These are phyloP conservation scores for Podocnemis expansa DNA, from an alignment of 2,113 vertebrate species.

Conservation along the genomic window DNA sequence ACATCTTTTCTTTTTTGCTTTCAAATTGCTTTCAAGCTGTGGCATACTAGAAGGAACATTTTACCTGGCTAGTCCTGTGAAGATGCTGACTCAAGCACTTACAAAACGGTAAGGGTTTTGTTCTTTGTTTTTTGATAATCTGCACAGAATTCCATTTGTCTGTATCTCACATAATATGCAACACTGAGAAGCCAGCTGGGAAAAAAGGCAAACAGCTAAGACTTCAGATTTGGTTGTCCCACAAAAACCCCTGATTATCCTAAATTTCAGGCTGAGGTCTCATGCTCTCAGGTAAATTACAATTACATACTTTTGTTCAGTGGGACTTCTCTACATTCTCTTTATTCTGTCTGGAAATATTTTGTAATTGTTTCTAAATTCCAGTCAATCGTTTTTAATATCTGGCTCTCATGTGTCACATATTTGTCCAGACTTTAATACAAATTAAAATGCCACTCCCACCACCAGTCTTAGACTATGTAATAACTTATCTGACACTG, in stretches of 20 bases:
- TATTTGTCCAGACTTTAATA: constrained; percentile 54
- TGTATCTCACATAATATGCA: background rate
- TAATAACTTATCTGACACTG: constrained; percentile 39
- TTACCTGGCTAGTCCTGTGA: background rate
- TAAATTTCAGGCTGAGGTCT: constrained; percentile 23
- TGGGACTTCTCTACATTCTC: constrained; percentile 43
- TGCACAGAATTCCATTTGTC: background rate
- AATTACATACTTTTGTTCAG: constrained; percentile 44
- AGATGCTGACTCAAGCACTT: background rate
- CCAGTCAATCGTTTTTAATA: constrained; percentile 29
- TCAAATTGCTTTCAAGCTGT: background rate
- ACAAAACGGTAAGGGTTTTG: background rate
- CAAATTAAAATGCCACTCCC: constrained; percentile 50
- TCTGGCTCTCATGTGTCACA: constrained; percentile 58
- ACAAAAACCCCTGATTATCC: background rate
- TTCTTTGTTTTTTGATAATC: background rate
- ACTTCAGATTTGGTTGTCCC: constrained; percentile 13
- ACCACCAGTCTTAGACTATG: constrained; percentile 20
- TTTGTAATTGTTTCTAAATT: constrained; percentile 35
- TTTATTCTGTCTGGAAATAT: constrained; percentile 46
- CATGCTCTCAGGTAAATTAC: constrained; percentile 8
- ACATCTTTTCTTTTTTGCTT: background rate
- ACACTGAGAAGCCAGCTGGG: background rate
- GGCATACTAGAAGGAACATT: background rate
- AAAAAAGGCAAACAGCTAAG: background rate